Evolutionary conservation across 2,888 invertebrate species (phyloP).

Genomic region (Platynereis dumerilii): DNA sequence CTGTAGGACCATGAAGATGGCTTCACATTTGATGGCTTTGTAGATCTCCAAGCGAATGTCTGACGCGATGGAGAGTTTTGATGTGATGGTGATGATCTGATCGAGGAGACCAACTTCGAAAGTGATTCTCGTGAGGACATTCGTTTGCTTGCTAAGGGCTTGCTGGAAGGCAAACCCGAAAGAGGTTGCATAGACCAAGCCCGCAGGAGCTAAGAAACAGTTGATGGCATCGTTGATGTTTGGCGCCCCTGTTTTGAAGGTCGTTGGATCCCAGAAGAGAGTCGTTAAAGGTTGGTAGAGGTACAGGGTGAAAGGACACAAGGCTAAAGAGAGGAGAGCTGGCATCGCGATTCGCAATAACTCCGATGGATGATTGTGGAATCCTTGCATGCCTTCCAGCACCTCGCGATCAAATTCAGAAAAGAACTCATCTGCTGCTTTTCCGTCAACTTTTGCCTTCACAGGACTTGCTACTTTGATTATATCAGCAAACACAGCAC

Average conservation of each 20-base stretch:
- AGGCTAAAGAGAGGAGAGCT: conserved; percentile 45
- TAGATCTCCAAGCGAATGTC: conserved; percentile 38
- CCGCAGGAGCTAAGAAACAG: conserved; percentile 51
- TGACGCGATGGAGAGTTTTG: conserved; percentile 39
- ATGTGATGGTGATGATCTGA: conserved; percentile 47
- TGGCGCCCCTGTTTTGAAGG: conserved; percentile 35
- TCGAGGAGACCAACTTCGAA: conserved; percentile 49
- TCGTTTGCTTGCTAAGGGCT: conserved; percentile 46
- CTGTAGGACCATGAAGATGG: conserved; percentile 49
- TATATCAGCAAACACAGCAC: neutral
- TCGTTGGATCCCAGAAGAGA: conserved; percentile 41
- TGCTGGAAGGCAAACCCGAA: conserved; percentile 53
- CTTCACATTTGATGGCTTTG: conserved; percentile 43
- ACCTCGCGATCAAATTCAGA: conserved; percentile 46
- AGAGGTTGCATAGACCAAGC: conserved; percentile 51
- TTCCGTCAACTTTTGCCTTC: conserved; percentile 1
- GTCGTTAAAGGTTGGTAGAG: conserved; percentile 44
- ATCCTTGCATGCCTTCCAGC: conserved; percentile 36
- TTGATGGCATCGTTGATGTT: conserved; percentile 52
- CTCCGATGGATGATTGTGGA: conserved; percentile 41
- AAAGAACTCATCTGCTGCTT: conserved; percentile 34
- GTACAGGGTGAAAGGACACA: conserved; percentile 48
- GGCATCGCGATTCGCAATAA: conserved; percentile 44
- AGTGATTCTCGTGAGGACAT: conserved; percentile 43
- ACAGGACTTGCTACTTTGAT: neutral